Base-by-base conservation (phyloP, 2,113 vertebrate species). In the Dendrocopos noguchii region DNA sequence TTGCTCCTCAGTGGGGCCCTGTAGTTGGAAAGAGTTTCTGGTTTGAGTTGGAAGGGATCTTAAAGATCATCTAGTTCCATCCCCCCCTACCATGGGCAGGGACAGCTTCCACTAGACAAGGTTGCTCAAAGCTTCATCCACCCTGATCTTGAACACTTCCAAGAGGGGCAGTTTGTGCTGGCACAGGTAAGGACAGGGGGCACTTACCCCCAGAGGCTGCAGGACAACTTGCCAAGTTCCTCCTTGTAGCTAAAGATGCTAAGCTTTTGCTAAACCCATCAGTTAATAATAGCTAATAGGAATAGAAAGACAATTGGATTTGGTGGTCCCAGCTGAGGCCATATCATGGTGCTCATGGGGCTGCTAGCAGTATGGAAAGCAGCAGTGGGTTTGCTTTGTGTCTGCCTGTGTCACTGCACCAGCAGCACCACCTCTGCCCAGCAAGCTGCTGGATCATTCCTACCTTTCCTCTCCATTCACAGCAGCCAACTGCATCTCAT, bases 181-280 rank as follows among this genome's bases (percentile, higher is more conserved):
- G 25, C 65, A 29, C 5, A 0, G 12, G 44, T 4, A 4, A 65
- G 55, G 50, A 61, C 36, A 27, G 33, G 10, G 15, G 63, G 33
- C 44, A 65, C 1, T 1, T 29, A 39, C 15, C 19, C n/a, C 6
- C 17, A 44, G 10, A 29, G 15, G 20, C 64, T 63, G 36, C 2
- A 2, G 15, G 29, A 80, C 25, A 85, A 36, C 28, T 75, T 75
- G 36, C 44, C 71, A 79, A 79, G 18, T 52, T 6, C 36, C 12
- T 86, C 17, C 84, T 80, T 28, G 56, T 1, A 1, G 27, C 61
- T 75, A 90, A 73, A 34, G 21, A 77, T 50, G 47, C n/a, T 66
- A 85, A 72, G 76, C 42, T 88, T 77, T 80, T 92, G 24, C 61
- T 92, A 75, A 88, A 86, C 39, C n/a, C 15, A 21, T 66, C n/a